Evolutionary conservation across 2,797 vertebrate genomes (phyloP).

Genomic region (Ptychadena robeensis): DNA sequence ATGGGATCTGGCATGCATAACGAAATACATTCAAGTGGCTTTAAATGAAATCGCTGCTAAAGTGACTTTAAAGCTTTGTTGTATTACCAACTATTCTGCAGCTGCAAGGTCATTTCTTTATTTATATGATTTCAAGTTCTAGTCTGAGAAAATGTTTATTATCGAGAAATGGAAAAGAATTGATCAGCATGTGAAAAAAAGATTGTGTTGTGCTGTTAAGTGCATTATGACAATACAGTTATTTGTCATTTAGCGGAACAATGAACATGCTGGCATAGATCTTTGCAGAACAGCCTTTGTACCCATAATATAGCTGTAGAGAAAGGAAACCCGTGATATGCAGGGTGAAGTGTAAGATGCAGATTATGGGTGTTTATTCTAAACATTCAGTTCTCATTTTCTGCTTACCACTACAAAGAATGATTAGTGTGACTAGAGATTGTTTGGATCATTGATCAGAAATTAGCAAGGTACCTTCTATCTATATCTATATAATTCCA

Average conservation of each 20-base stretch:
- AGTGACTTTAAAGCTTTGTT: constrained; percentile 28
- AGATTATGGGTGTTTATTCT: background rate
- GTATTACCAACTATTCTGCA: constrained; percentile 4
- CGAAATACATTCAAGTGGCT: constrained; percentile 5
- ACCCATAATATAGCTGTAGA: background rate
- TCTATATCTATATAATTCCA: too few relatives aligned
- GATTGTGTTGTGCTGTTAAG: background rate
- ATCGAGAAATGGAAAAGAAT: background rate
- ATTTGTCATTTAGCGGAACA: background rate
- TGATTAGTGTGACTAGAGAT: too few relatives aligned
- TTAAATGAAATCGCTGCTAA: constrained; percentile 32
- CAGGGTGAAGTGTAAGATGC: background rate
- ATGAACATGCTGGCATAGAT: background rate
- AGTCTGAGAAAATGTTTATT: background rate
- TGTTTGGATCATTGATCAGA: too few relatives aligned
- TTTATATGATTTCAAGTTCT: constrained; percentile 10
- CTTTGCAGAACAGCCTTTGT: background rate
- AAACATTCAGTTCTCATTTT: too few relatives aligned
- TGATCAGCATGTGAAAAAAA: background rate
- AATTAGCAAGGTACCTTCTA: too few relatives aligned
- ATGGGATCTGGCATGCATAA: constrained; percentile 24
- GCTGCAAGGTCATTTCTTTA: constrained; percentile 17
- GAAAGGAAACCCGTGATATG: background rate
- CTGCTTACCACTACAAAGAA: too few relatives aligned
- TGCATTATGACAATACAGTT: constrained; percentile 6